phyloP scores from a whole-genome alignment of 2,797 vertebrate genomes.

The Acestrorhynchus altus region DNA sequence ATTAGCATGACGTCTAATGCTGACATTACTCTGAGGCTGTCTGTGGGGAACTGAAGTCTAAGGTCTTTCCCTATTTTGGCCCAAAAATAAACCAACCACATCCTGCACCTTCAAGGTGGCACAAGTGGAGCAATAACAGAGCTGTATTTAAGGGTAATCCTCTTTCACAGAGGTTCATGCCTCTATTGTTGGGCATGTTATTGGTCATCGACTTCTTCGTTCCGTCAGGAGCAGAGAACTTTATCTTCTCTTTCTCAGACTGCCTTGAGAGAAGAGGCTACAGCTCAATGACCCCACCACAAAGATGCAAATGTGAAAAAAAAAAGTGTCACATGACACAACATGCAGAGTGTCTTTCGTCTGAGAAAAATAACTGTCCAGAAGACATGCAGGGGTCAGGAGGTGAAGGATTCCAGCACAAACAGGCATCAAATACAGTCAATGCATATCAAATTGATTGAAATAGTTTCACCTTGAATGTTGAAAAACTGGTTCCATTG shows the following conservation, averaged over 20 bases:
- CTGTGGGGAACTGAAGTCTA: not conserved
- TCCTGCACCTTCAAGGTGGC: not conserved
- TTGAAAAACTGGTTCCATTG: slow-evolving; percentile 20
- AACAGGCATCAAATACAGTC: not conserved
- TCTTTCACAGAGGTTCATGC: not conserved
- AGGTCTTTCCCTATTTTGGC: not conserved
- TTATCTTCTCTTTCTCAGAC: not conserved
- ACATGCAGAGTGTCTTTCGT: not conserved
- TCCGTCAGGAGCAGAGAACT: not conserved
- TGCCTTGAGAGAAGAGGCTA: not conserved
- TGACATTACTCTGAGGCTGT: not conserved
- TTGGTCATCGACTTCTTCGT: not conserved
- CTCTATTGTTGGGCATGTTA: not conserved
- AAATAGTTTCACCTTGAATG: slow-evolving; percentile 33
- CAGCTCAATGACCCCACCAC: not conserved
- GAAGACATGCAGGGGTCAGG: not conserved
- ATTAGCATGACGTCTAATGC: not conserved
- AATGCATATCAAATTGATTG: not conserved
- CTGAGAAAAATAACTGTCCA: not conserved
- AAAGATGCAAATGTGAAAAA: not conserved
- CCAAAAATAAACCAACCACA: not conserved
- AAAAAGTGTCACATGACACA: not conserved
- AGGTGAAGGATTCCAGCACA: not conserved
- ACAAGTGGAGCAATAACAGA: not conserved
- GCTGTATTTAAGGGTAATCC: not conserved